Conservation (phyloP, 2,888 invertebrate genomes). For the Drosophila nr. perissopoda region DNA sequence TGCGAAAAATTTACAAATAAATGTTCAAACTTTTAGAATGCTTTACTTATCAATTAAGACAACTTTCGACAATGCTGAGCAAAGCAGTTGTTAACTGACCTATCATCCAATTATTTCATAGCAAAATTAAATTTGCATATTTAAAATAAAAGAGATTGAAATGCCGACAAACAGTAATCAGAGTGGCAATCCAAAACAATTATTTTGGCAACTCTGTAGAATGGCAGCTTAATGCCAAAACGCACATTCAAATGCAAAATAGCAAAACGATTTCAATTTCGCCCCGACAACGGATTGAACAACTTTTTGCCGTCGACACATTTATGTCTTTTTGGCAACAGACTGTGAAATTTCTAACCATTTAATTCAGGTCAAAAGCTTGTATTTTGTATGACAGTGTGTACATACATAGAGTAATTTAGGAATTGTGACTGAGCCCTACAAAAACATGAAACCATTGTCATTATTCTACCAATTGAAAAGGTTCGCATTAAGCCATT, state of each 20-base stretch:
- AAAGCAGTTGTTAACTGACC: background rate
- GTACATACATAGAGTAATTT: background rate
- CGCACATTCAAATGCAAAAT: conserved; percentile 35
- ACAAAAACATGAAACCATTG: conserved; percentile 23
- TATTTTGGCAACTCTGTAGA: conserved; percentile 21
- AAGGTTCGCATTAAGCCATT: conserved; percentile 12
- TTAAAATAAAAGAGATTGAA: background rate
- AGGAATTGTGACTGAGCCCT: conserved; percentile 25
- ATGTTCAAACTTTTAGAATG: background rate
- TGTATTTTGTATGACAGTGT: conserved; percentile 15
- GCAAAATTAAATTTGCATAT: conserved; percentile 10
- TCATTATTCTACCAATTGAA: conserved; percentile 15
- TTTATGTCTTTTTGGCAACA: conserved; percentile 21
- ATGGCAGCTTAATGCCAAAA: conserved; percentile 32
- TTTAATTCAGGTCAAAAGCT: conserved; percentile 61
- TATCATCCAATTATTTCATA: conserved; percentile 1
- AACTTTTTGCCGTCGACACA: conserved; percentile 25
- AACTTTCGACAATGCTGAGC: conserved; percentile 8
- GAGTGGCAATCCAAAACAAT: conserved; percentile 25
- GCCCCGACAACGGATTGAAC: conserved; percentile 49
- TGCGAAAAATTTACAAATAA: background rate
- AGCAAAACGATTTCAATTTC: conserved; percentile 33
- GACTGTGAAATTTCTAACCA: conserved; percentile 51
- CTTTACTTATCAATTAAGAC: conserved; percentile 16
- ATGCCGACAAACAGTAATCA: conserved; percentile 7